Conservation (phyloP, 2,888 invertebrate species). For the Andrena dorsata region DNA sequence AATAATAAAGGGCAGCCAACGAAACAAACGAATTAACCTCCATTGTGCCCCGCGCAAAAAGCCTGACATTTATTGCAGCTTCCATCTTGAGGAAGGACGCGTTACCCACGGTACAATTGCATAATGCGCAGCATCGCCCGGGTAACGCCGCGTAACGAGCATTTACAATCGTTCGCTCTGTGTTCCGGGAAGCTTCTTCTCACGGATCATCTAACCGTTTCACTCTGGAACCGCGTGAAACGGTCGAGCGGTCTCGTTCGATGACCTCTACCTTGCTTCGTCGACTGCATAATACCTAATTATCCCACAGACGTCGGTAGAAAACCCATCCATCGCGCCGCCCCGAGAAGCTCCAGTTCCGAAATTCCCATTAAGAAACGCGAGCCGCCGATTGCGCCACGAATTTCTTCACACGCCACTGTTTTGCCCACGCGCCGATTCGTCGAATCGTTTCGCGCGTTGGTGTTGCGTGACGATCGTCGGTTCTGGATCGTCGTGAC, state of each 20-base stretch:
- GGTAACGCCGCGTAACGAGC: conserved; percentile 35
- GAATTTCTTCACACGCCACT: not conserved
- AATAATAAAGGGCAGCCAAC: conserved; percentile 24
- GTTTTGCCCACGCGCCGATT: too few species aligned
- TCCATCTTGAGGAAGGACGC: conserved; percentile 4
- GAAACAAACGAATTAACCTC: conserved; percentile 53
- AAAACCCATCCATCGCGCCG: not conserved
- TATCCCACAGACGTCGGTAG: not conserved
- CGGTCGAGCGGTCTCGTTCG: conserved; percentile 31
- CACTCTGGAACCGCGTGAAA: conserved; percentile 12
- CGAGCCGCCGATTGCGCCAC: not conserved
- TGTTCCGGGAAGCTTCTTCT: conserved; percentile 37
- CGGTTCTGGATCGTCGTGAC: conserved; percentile 41
- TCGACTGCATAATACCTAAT: conserved; percentile 18
- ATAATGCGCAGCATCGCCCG: not conserved
- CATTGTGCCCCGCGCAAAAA: conserved; percentile 41
- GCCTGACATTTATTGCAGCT: not conserved
- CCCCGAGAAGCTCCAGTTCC: not conserved
- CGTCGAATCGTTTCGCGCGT: not conserved
- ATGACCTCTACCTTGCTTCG: conserved; percentile 32
- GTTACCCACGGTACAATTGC: conserved; percentile 25
- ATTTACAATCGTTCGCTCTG: conserved; percentile 41
- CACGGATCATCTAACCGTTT: conserved; percentile 48
- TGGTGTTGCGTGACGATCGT: conserved; percentile 34
- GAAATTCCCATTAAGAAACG: conserved; percentile 3